phyloP scores from a whole-genome alignment of 2,113 vertebrate species.

The Sula dactylatra region DNA sequence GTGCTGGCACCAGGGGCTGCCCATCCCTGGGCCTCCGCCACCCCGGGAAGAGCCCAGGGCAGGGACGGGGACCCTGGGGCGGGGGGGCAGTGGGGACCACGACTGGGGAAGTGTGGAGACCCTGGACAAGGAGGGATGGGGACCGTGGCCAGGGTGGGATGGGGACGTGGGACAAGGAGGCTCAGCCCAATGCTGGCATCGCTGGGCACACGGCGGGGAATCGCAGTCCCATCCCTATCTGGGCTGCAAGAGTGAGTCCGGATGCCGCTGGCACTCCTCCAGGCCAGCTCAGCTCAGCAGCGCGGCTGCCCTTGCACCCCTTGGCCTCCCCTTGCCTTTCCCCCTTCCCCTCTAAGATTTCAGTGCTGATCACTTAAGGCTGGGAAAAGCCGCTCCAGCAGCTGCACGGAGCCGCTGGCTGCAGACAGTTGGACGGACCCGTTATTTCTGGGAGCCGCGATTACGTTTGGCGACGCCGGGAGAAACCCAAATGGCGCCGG shows the following conservation, averaged over 20 bases:
- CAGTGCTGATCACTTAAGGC: neutral
- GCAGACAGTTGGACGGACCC: neutral
- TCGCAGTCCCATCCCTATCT: neutral
- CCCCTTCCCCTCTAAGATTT: constrained; percentile 3
- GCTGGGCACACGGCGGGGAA: accelerated
- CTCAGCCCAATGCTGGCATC: accelerated
- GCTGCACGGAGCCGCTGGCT: neutral
- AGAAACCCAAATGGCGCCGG: neutral
- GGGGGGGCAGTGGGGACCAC: no score
- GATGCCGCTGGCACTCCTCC: neutral
- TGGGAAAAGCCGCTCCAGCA: neutral
- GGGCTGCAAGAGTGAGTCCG: neutral
- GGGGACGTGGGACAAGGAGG: no score
- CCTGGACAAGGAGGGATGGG: accelerated
- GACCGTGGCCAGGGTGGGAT: no score
- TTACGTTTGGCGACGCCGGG: neutral
- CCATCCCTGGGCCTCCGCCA: accelerated
- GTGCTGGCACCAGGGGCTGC: neutral
- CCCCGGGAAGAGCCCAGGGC: neutral
- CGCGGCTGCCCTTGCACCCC: neutral
- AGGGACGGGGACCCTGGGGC: no score
- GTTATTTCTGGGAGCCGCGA: constrained; percentile 10
- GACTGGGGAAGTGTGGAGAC: neutral
- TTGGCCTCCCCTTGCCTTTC: neutral
- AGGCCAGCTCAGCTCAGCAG: neutral